phyloP scores from a whole-genome alignment of 2,888 invertebrate species.

The Orthosia gracilis region DNA sequence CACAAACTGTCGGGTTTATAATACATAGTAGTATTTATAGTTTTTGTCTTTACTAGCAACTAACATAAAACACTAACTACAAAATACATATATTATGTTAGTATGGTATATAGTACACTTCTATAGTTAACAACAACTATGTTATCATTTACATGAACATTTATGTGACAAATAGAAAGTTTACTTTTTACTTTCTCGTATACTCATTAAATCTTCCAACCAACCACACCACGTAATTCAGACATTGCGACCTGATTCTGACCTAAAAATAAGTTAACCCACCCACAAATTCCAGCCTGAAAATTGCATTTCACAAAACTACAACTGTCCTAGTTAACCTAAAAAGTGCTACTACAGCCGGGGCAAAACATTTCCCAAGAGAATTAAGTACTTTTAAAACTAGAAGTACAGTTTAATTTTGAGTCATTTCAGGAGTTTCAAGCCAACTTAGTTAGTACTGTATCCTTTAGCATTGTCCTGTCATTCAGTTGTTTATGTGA shows the following conservation, averaged over 20 bases:
- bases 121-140: not conserved
- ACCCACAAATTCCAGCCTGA: constrained; percentile 11
- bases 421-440: constrained; percentile 25
- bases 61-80: not conserved
- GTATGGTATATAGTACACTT: not conserved
- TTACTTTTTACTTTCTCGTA: not conserved
- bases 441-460: constrained; percentile 25
- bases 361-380: constrained; percentile 25
- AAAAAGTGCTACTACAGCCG: constrained; percentile 23
- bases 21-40: too few species aligned
- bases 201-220: not conserved
- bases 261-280: constrained; percentile 41
- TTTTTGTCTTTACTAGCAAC: not conserved
- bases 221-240: constrained; percentile 7
- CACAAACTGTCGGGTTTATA: too few species aligned
- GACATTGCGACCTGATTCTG: constrained; percentile 15
- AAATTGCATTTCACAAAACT: constrained; percentile 38
- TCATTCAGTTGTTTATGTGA: constrained; percentile 37
- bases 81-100: not conserved
- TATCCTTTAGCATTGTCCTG: constrained; percentile 10
- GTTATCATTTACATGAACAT: not conserved
- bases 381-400: constrained; percentile 45
- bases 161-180: not conserved
- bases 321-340: constrained; percentile 40
- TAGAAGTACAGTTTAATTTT: constrained; percentile 44